Percentiles rank a stretch among this genome's conserved stretches.
These are phyloP conservation scores for Blennius ocellaris DNA, from an alignment of 2,113 vertebrate species.

Conservation along the genomic window DNA sequence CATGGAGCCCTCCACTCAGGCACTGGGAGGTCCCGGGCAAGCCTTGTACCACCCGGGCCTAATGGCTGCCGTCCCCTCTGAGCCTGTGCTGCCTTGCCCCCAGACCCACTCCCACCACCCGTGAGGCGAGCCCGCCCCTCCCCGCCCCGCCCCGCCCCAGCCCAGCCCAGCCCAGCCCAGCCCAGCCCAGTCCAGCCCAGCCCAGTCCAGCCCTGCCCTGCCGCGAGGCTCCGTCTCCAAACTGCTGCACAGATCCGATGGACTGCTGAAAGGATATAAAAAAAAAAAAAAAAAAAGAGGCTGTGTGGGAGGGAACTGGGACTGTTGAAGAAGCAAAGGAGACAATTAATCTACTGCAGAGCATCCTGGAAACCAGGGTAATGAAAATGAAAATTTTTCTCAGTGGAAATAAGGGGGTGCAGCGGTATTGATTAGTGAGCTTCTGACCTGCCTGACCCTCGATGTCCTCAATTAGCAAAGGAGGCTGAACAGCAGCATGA, in stretches of 20 bases:
- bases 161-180: too few relatives aligned
- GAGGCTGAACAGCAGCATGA: constrained; percentile 60
- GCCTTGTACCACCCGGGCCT: constrained; percentile 56
- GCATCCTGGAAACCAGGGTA: constrained; percentile 50
- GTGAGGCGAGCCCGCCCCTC: constrained; percentile 70
- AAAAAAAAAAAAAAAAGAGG: background rate
- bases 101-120: constrained; percentile 68
- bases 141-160: too few relatives aligned
- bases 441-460: constrained; percentile 54
- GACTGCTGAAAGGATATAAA: constrained; percentile 32
- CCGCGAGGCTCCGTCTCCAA: constrained; percentile 46
- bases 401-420: constrained; percentile 56
- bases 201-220: too few relatives aligned
- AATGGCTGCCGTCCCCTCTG: constrained; percentile 59
- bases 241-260: constrained; percentile 40
- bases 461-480: constrained; percentile 68
- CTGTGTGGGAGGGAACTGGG: constrained; percentile 56
- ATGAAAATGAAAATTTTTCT: constrained; percentile 63
- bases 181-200: too few relatives aligned
- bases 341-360: constrained; percentile 60
- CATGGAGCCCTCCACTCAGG: constrained; percentile 62
- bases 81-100: constrained; percentile 70
- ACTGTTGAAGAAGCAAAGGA: constrained; percentile 61
- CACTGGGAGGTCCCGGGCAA: constrained; percentile 58
- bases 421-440: constrained; percentile 58